phyloP scores from a whole-genome alignment of 2,888 invertebrate species.

The Limnephilus rhombicus region DNA sequence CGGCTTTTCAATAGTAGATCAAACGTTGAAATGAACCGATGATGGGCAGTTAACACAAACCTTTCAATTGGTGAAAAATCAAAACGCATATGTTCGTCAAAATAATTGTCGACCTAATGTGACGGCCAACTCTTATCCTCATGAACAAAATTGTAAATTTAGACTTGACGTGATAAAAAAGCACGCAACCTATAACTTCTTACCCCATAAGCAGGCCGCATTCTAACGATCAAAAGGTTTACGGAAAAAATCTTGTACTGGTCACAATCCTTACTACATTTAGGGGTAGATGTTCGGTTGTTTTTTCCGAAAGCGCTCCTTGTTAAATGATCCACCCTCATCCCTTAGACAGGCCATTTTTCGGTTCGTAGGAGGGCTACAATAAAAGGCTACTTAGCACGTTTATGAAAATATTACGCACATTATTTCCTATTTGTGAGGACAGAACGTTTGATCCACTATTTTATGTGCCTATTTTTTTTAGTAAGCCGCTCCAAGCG shows the following conservation, averaged over 20 bases:
- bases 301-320: neutral
- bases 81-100: neutral
- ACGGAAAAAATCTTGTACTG: neutral
- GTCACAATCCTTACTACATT: neutral
- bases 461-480: neutral
- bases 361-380: slow-evolving; percentile 1
- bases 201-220: neutral
- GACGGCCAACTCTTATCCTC: too few relatives aligned
- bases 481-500: neutral
- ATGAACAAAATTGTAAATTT: too few relatives aligned
- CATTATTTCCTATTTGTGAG: neutral
- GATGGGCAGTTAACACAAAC: neutral
- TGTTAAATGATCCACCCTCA: neutral
- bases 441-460: slow-evolving; percentile 22
- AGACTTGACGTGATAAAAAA: neutral
- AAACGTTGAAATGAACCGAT: neutral
- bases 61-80: neutral
- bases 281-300: neutral
- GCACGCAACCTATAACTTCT: neutral
- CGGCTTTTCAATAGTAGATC: neutral
- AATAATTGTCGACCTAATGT: too few relatives aligned
- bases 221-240: neutral
- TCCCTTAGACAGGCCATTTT: slow-evolving; percentile 2
- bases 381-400: neutral
- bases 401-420: slow-evolving; percentile 37